phyloP scores from a whole-genome alignment of 2,888 invertebrate genomes.

The Dynastes hyllus region DNA sequence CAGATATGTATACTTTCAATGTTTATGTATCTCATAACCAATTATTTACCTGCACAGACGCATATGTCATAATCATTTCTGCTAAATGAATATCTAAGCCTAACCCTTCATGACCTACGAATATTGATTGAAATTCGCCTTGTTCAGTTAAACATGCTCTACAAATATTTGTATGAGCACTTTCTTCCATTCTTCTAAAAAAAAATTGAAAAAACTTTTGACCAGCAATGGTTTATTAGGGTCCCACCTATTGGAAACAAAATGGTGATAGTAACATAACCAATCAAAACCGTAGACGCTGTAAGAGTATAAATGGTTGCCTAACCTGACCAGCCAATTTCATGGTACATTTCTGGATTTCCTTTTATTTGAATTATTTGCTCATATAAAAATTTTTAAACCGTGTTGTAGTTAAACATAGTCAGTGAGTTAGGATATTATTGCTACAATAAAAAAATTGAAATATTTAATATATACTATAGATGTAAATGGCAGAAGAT shows the following conservation, averaged over 20 bases:
- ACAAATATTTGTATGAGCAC: slow-evolving; percentile 63
- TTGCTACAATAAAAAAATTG: too few species aligned
- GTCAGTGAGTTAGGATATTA: too few species aligned
- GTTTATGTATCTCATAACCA: background rate
- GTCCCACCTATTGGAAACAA: slow-evolving; percentile 57
- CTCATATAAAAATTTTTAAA: too few species aligned
- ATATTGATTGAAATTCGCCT: slow-evolving; percentile 68
- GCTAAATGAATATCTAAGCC: slow-evolving; percentile 66
- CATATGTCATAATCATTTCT: slow-evolving; percentile 69
- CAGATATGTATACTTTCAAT: slow-evolving; percentile 8
- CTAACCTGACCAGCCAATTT: too few species aligned
- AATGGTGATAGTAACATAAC: slow-evolving; percentile 20
- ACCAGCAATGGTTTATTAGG: slow-evolving; percentile 61
- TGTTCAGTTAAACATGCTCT: slow-evolving; percentile 67
- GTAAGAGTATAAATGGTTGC: too few species aligned
- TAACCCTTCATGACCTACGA: slow-evolving; percentile 63
- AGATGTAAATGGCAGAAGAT: too few species aligned
- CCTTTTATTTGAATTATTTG: too few species aligned
- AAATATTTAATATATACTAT: too few species aligned
- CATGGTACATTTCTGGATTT: too few species aligned
- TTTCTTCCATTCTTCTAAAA: slow-evolving; percentile 61
- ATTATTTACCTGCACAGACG: slow-evolving; percentile 66
- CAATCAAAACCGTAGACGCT: background rate
- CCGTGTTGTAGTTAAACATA: too few species aligned
- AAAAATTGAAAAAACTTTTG: slow-evolving; percentile 62